Percentiles rank a stretch among this genome's conserved stretches.
These are phyloP conservation scores for Rhodeus uyekii DNA, from an alignment of 2,797 vertebrate species.

Conservation along the genomic window DNA sequence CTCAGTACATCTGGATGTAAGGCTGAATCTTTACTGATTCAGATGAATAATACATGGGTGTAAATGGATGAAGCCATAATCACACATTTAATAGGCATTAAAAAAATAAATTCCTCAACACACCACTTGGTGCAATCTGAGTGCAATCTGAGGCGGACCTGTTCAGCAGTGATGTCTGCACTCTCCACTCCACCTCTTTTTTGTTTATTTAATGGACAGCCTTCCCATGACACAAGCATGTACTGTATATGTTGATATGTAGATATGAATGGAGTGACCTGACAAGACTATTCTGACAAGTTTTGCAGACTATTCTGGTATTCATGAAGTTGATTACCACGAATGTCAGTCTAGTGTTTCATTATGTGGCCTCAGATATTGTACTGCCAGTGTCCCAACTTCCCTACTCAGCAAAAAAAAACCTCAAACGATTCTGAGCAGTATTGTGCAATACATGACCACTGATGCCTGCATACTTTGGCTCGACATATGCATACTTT, in stretches of 20 bases:
- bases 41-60: slow-evolving; percentile 73
- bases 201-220: slow-evolving; percentile 10
- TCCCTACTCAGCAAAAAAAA: slow-evolving; percentile 32
- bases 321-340: not conserved
- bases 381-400: slow-evolving; percentile 21
- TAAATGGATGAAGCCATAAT: slow-evolving; percentile 75
- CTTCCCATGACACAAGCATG: not conserved
- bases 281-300: not conserved
- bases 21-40: slow-evolving; percentile 63
- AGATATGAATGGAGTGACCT: not conserved
- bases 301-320: not conserved
- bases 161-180: slow-evolving; percentile 4
- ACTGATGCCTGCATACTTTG: slow-evolving; percentile 49
- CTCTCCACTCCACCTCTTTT: not conserved
- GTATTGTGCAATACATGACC: slow-evolving; percentile 33
- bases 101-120: slow-evolving; percentile 64
- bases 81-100: slow-evolving; percentile 71
- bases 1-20: slow-evolving; percentile 63
- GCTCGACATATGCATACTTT: slow-evolving; percentile 43
- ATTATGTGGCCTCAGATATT: not conserved
- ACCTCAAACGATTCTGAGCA: not conserved
- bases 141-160: not conserved
- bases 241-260: not conserved
- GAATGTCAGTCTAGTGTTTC: slow-evolving; percentile 9
- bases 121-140: not conserved